phyloP scores from a whole-genome alignment of 37 sponge, comb jelly and placozoan species.

The Bolinopsis microptera region DNA sequence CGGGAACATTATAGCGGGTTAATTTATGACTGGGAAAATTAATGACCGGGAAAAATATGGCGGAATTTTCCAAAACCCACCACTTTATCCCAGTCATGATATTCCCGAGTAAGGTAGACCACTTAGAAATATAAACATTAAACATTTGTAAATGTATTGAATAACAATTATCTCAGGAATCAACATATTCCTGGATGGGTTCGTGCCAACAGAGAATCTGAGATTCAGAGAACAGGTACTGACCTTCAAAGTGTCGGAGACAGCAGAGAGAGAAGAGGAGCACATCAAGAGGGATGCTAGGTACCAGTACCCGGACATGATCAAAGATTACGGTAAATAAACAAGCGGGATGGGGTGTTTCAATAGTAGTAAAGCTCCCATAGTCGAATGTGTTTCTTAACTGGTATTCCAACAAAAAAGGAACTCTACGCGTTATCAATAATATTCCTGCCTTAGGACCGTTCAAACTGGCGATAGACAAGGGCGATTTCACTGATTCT shows the following conservation, averaged over 20 bases:
- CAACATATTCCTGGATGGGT: constrained; percentile 98
- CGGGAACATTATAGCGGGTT: too few relatives aligned
- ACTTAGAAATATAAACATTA: too few relatives aligned
- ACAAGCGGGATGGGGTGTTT: constrained; percentile 53
- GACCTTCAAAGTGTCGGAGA: constrained; percentile 92
- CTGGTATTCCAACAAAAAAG: neutral
- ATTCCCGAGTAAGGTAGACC: too few relatives aligned
- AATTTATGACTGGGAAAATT: too few relatives aligned
- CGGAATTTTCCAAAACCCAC: too few relatives aligned
- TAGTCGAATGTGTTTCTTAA: too few relatives aligned
- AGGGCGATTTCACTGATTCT: constrained; percentile 96
- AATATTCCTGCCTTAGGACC: too few relatives aligned
- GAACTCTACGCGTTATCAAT: too few relatives aligned
- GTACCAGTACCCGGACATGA: constrained; percentile 90
- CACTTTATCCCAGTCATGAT: too few relatives aligned
- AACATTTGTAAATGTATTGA: too few relatives aligned
- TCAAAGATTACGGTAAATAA: constrained; percentile 79
- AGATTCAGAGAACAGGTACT: constrained; percentile 90
- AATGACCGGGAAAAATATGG: too few relatives aligned
- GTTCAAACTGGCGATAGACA: constrained; percentile 69
- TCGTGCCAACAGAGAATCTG: constrained; percentile 95
- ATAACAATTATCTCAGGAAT: constrained; percentile 80
- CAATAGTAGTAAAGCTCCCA: neutral
- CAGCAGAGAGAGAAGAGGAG: constrained; percentile 88
- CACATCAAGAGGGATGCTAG: constrained; percentile 81